Conservation (phyloP, 2,888 invertebrate genomes). For the Tribolium freemani region DNA sequence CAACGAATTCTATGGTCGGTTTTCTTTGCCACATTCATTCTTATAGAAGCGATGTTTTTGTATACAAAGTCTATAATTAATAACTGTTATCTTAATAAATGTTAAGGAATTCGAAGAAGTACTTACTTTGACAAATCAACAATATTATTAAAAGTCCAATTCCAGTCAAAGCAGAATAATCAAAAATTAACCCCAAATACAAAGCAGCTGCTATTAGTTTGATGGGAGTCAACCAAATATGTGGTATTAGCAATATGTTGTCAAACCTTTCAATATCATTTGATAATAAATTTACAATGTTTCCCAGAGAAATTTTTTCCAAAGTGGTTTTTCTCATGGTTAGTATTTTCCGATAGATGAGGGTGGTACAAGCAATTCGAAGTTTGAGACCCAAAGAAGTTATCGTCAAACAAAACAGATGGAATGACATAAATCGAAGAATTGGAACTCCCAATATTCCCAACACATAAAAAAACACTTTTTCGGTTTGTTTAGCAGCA, state of each 20-base stretch:
- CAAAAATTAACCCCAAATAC: background rate
- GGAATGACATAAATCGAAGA: background rate
- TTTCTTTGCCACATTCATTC: background rate
- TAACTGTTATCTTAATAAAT: background rate
- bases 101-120: background rate
- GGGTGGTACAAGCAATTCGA: background rate
- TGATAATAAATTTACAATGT: background rate
- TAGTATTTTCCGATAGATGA: constrained; percentile 4
- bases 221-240: background rate
- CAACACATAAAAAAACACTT: background rate
- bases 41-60: background rate
- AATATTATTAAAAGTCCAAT: background rate
- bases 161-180: background rate
- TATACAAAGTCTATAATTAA: background rate
- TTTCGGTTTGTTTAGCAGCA: background rate
- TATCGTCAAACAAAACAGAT: background rate
- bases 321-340: background rate
- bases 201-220: background rate
- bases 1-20: background rate
- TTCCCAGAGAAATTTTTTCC: background rate
- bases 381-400: background rate
- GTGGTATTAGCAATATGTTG: background rate
- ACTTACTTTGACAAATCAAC: background rate
- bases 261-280: constrained; percentile 7
- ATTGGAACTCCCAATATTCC: background rate